Percentiles rank a stretch among this genome's conserved stretches.
phyloP scores from a whole-genome alignment of 2,888 invertebrate species.

The Drosophila subquinaria region DNA sequence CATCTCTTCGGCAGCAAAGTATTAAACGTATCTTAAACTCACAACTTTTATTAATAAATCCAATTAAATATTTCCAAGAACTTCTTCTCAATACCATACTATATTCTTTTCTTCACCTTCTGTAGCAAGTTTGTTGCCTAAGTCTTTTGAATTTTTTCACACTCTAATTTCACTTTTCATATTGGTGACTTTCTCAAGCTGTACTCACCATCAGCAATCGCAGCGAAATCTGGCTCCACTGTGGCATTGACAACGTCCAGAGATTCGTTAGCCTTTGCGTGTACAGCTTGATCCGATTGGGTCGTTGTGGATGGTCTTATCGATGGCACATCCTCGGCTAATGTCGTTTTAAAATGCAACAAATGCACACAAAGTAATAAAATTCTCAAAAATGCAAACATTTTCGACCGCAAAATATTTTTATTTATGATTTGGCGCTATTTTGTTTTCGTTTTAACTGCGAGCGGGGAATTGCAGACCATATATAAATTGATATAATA shows the following conservation, averaged over 20 bases:
- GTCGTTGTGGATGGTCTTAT: constrained; percentile 32
- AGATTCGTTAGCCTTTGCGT: constrained; percentile 35
- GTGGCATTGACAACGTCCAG: constrained; percentile 47
- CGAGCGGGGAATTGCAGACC: constrained; percentile 57
- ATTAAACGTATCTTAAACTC: not conserved
- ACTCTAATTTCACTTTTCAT: constrained; percentile 46
- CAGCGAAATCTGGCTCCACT: constrained; percentile 12
- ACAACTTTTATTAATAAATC: not conserved
- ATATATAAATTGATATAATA: constrained; percentile 62
- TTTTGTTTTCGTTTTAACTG: constrained; percentile 70
- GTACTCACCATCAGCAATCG: constrained; percentile 54
- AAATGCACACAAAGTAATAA: constrained; percentile 77
- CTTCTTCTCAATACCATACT: not conserved
- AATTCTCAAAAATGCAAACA: constrained; percentile 70
- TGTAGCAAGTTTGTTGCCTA: constrained; percentile 45
- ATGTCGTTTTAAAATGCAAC: constrained; percentile 74
- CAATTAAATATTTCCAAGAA: not conserved
- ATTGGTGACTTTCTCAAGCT: not conserved
- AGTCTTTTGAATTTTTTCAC: constrained; percentile 55
- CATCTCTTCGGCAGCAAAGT: too few relatives aligned
- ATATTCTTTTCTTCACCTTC: not conserved
- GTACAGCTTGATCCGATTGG: constrained; percentile 41
- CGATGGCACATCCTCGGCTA: constrained; percentile 56
- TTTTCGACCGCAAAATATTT: constrained; percentile 54
- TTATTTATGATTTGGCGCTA: constrained; percentile 39